A percentile compares a stretch with the other conserved stretches of the same genome.
Conservation (phyloP, 2,888 invertebrate genomes). For the Salpingus planirostris region DNA sequence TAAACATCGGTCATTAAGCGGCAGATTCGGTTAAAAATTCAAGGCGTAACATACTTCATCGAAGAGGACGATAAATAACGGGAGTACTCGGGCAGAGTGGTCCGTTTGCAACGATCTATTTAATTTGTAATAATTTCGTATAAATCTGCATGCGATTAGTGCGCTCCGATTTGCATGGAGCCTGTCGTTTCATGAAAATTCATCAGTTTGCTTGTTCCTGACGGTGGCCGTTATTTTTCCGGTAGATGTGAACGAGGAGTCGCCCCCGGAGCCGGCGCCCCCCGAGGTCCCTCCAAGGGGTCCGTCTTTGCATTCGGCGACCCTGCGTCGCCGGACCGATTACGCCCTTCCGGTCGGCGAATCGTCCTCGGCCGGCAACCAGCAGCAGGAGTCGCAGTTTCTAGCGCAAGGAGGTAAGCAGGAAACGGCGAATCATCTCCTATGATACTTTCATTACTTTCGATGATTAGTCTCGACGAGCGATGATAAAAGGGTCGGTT, state of each 20-base stretch:
- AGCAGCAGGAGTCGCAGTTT: conserved; percentile 36
- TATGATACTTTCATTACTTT: conserved; percentile 7
- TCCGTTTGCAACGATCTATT: no score
- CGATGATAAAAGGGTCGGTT: conserved; percentile 30
- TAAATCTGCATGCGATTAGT: conserved; percentile 31
- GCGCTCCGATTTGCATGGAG: conserved; percentile 28
- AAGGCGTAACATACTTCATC: no score
- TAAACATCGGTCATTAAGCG: no score
- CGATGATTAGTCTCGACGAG: conserved; percentile 37
- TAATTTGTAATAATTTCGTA: conserved; percentile 32
- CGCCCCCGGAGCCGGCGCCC: conserved; percentile 78
- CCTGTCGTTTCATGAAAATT: conserved; percentile 30
- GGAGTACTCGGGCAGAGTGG: conserved; percentile 3
- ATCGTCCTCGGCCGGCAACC: conserved; percentile 8
- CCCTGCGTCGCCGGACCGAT: conserved; percentile 49
- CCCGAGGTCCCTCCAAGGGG: conserved; percentile 82
- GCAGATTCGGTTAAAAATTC: no score
- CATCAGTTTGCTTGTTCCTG: conserved; percentile 23
- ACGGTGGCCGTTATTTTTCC: conserved; percentile 15
- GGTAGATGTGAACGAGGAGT: conserved; percentile 56
- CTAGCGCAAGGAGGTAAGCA: conserved; percentile 37
- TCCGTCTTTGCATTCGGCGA: conserved; percentile 60
- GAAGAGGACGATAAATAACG: no score
- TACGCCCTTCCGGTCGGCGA: conserved; percentile 45
- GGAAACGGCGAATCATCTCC: conserved; percentile 23